phyloP scores from a whole-genome alignment of 1,140 invertebrate genomes.

The Solenopsis invicta region DNA sequence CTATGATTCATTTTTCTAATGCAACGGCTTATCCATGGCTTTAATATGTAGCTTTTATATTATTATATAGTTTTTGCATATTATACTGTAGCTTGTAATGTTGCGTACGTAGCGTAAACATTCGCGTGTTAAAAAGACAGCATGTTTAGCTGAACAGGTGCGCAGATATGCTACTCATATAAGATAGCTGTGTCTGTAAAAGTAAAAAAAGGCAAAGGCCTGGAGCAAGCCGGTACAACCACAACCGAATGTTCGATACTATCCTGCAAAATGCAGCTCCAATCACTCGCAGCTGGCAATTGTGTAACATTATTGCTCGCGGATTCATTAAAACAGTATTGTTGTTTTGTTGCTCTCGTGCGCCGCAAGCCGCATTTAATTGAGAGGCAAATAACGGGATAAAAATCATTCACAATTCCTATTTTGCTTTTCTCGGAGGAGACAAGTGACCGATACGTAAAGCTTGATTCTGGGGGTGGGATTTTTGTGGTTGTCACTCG shows the following conservation, averaged over 20 bases:
- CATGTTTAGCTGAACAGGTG: background rate
- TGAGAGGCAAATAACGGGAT: background rate
- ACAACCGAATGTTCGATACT: slow-evolving; percentile 78
- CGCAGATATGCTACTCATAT: slow-evolving; percentile 4
- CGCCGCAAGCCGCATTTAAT: background rate
- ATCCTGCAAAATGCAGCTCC: slow-evolving; percentile 84
- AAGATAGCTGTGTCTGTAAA: slow-evolving; percentile 22
- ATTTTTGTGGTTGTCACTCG: slow-evolving; percentile 72
- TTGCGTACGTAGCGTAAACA: slow-evolving; percentile 13
- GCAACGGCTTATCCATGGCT: slow-evolving; percentile 74
- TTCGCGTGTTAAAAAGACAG: slow-evolving; percentile 9
- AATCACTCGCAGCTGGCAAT: slow-evolving; percentile 86
- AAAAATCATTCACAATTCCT: slow-evolving; percentile 2
- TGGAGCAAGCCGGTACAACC: slow-evolving; percentile 87
- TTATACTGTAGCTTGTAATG: slow-evolving; percentile 40
- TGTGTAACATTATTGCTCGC: slow-evolving; percentile 62
- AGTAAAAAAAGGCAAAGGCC: slow-evolving; percentile 78
- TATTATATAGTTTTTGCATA: slow-evolving; percentile 22
- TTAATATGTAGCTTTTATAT: slow-evolving; percentile 61
- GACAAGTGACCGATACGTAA: slow-evolving; percentile 53
- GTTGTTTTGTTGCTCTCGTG: slow-evolving; percentile 15
- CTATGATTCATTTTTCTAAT: slow-evolving; percentile 52
- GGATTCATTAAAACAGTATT: slow-evolving; percentile 23
- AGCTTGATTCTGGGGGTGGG: slow-evolving; percentile 26
- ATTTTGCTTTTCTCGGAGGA: slow-evolving; percentile 12